Evolutionary conservation across 2,113 vertebrate species (phyloP).

Genomic region (Benitochromis conjunctus): DNA sequence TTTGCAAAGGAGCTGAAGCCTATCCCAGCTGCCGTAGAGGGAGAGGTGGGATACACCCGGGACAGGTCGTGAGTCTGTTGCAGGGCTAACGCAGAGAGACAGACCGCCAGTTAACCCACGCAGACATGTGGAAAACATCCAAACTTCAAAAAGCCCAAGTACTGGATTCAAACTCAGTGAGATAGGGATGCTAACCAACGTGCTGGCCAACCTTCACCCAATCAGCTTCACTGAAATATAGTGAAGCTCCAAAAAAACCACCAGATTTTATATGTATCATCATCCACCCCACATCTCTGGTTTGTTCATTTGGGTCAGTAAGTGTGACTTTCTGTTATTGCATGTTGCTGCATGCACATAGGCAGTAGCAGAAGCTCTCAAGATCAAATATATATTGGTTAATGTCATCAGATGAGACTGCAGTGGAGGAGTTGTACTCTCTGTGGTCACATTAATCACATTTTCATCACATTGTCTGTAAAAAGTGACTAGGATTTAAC

Average conservation of each 20-base stretch:
- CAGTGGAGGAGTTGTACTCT: neutral
- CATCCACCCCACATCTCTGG: neutral
- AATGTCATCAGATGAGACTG: neutral
- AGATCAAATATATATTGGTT: neutral
- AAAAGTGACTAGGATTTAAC: neutral
- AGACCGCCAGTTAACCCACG: neutral
- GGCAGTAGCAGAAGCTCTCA: neutral
- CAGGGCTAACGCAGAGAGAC: neutral
- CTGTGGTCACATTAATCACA: neutral
- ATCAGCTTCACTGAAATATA: neutral
- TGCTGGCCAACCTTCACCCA: neutral
- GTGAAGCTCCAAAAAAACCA: neutral
- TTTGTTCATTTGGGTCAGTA: neutral
- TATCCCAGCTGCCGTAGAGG: neutral
- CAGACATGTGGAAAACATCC: neutral
- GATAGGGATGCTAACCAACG: neutral
- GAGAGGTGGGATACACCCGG: neutral
- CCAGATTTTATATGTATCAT: neutral
- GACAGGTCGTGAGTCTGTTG: neutral
- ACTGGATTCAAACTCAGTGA: neutral
- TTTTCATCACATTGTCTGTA: neutral
- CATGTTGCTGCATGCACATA: fast-evolving
- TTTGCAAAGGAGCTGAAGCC: neutral
- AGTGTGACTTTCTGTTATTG: neutral
- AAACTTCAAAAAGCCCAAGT: neutral